Conservation (phyloP, 1,140 invertebrate genomes). For the Leptinotarsa texana region DNA sequence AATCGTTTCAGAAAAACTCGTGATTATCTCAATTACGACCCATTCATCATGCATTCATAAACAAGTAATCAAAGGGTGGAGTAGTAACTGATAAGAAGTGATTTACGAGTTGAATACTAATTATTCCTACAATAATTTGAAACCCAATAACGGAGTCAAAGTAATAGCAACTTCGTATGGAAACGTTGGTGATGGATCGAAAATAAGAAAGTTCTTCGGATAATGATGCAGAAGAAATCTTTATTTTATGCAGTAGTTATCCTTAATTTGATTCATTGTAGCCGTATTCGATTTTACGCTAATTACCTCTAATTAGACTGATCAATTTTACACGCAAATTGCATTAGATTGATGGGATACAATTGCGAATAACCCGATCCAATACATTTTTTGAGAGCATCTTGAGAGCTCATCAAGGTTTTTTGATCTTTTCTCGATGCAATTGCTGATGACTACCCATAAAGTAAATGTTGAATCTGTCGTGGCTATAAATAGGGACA, state of each 20-base stretch:
- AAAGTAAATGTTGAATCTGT: too few species aligned
- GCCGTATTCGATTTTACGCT: constrained; percentile 2
- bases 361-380: neutral
- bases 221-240: constrained; percentile 4
- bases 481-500: too few species aligned
- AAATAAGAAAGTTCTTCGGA: neutral
- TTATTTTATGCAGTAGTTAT: neutral
- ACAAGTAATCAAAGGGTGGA: neutral
- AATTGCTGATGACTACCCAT: too few species aligned
- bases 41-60: too few species aligned
- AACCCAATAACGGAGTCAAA: neutral
- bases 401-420: neutral
- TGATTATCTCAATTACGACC: too few species aligned
- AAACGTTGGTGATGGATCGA: neutral
- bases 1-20: too few species aligned
- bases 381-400: neutral
- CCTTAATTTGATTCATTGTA: constrained; percentile 1
- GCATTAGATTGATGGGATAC: neutral
- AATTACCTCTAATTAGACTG: constrained; percentile 3
- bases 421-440: neutral
- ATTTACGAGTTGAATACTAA: neutral
- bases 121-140: neutral
- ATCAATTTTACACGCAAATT: constrained; percentile 1
- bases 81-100: too few species aligned
- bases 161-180: neutral